These are phyloP conservation scores for Jaculus jaculus DNA, from an alignment of 2,113 vertebrate species.

Conservation along the genomic window DNA sequence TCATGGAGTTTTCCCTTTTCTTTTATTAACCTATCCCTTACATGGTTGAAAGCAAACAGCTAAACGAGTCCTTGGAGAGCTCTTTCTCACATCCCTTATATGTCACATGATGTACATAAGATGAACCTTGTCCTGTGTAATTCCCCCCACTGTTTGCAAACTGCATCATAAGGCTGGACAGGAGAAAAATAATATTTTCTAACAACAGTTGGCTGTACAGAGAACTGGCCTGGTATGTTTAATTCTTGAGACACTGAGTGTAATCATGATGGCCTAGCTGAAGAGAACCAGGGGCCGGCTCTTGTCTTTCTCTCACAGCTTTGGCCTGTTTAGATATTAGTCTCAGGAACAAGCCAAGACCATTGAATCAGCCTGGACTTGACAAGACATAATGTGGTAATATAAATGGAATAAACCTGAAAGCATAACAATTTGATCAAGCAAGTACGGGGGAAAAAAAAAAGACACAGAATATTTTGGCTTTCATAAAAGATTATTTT, in stretches of 20 bases:
- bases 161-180: neutral
- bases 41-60: constrained; percentile 27
- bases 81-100: neutral
- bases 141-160: neutral
- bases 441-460: neutral
- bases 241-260: constrained; percentile 70
- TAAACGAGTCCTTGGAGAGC: constrained; percentile 28
- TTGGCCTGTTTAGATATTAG: neutral
- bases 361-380: constrained; percentile 44
- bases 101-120: neutral
- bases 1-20: neutral
- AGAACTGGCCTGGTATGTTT: constrained; percentile 43
- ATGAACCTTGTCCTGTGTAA: neutral
- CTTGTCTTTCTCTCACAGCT: constrained; percentile 43
- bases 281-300: neutral
- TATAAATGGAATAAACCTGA: neutral
- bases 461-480: constrained; percentile 49
- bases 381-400: constrained; percentile 1
- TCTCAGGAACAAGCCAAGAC: constrained; percentile 41
- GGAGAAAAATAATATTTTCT: neutral
- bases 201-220: neutral
- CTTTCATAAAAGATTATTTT: constrained; percentile 71
- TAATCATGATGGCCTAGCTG: constrained; percentile 63
- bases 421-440: constrained; percentile 56
- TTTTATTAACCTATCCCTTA: neutral